Percentiles rank a stretch among this genome's conserved stretches.
Evolutionary conservation across 1,140 invertebrate genomes (phyloP).

Genomic region (Drosophila teissieri): DNA sequence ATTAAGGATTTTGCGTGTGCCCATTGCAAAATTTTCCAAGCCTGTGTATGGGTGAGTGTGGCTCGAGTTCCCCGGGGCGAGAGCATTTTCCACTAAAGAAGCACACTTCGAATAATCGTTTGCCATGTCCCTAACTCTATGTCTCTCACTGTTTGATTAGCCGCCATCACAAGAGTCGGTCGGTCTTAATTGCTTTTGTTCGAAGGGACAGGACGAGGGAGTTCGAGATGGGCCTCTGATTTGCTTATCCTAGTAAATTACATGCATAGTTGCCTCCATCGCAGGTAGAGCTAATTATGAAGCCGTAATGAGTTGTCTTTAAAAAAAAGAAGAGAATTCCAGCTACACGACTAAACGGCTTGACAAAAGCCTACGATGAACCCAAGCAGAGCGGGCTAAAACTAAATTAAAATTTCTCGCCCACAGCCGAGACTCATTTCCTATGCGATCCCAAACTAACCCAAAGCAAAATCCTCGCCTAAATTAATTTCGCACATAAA

Average conservation of each 20-base stretch:
- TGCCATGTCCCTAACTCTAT: constrained; percentile 28
- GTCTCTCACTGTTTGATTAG: constrained; percentile 57
- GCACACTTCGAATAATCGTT: constrained; percentile 39
- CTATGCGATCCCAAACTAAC: constrained; percentile 47
- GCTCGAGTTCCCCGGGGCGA: constrained; percentile 20
- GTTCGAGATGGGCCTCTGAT: constrained; percentile 18
- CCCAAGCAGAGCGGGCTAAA: constrained; percentile 22
- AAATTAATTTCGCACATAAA: constrained; percentile 54
- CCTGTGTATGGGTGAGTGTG: constrained; percentile 9
- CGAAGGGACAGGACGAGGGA: not conserved
- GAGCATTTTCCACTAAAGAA: constrained; percentile 45
- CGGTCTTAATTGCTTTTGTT: constrained; percentile 60
- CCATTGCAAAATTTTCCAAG: constrained; percentile 57
- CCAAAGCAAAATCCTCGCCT: constrained; percentile 33
- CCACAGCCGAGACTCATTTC: constrained; percentile 16
- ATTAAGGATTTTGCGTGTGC: constrained; percentile 79
- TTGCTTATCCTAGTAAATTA: constrained; percentile 60
- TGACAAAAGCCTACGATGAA: constrained; percentile 17
- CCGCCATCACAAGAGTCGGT: constrained; percentile 21
- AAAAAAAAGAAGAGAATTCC: not conserved
- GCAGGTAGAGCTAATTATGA: constrained; percentile 37
- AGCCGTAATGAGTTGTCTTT: constrained; percentile 13
- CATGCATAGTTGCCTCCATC: constrained; percentile 37
- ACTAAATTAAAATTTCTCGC: constrained; percentile 43
- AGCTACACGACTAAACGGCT: not conserved